Evolutionary conservation across 2,888 invertebrate genomes (phyloP).

Genomic region (Cordilura impudica): DNA sequence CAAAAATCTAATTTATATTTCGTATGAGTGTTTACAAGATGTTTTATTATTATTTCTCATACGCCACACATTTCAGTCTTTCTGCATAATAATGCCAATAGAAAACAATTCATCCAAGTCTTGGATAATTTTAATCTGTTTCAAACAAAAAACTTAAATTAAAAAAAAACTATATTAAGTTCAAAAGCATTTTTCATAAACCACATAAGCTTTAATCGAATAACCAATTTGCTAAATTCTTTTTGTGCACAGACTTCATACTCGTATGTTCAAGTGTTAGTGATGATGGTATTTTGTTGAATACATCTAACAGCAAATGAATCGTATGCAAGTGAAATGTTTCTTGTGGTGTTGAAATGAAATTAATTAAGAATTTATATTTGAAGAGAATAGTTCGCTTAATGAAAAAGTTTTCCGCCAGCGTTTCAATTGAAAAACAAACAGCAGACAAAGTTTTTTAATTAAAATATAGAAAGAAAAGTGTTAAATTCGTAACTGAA

Average conservation of each 20-base stretch:
- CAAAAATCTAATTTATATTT: no score
- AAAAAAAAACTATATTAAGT: no score
- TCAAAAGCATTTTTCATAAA: no score
- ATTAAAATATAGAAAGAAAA: constrained; percentile 9
- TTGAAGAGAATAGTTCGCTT: constrained; percentile 55
- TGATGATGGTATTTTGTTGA: constrained; percentile 24
- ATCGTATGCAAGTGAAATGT: constrained; percentile 52
- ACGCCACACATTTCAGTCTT: no score
- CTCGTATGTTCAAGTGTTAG: not conserved
- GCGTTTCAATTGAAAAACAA: not conserved
- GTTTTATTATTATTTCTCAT: no score
- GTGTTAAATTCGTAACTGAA: constrained; percentile 23
- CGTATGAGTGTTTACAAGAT: no score
- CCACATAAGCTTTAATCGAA: no score
- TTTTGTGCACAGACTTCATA: not conserved
- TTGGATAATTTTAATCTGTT: no score
- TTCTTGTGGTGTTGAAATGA: constrained; percentile 55
- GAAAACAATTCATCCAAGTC: no score
- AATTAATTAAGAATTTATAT: constrained; percentile 60
- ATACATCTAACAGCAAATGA: constrained; percentile 31
- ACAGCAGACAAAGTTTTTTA: not conserved
- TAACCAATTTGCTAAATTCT: not conserved
- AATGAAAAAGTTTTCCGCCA: constrained; percentile 33
- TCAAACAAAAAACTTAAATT: no score
- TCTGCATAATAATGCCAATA: no score